Evolutionary conservation across 2,888 invertebrate species (phyloP).

Genomic region (Heterodera filipjevi): DNA sequence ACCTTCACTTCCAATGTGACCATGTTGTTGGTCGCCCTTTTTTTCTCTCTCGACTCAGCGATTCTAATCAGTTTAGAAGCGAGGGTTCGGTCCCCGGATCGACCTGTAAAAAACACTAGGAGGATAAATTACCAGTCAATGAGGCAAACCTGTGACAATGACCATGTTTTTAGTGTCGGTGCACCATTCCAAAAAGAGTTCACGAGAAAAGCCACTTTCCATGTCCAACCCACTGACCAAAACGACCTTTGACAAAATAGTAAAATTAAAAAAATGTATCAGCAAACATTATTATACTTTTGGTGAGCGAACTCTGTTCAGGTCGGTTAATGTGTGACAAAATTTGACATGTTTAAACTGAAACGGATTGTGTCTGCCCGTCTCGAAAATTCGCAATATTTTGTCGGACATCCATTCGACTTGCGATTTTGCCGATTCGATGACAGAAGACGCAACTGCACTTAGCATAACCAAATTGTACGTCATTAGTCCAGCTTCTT

Average conservation of each 20-base stretch:
- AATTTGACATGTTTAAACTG: constrained; percentile 85
- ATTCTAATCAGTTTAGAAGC: constrained; percentile 68
- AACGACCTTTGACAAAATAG: constrained; percentile 71
- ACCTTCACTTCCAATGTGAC: constrained; percentile 64
- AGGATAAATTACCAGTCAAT: neutral
- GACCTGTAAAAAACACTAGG: constrained; percentile 42
- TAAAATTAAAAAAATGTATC: neutral
- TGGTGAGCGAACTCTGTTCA: constrained; percentile 82
- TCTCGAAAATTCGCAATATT: constrained; percentile 76
- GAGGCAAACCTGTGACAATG: constrained; percentile 76
- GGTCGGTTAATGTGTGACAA: constrained; percentile 87
- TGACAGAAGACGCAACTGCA: constrained; percentile 93
- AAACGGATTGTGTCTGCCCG: constrained; percentile 79
- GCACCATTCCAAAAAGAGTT: constrained; percentile 92
- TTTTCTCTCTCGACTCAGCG: constrained; percentile 45
- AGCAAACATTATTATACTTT: constrained; percentile 70
- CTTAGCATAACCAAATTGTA: constrained; percentile 90
- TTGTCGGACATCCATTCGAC: constrained; percentile 99
- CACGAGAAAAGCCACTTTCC: constrained; percentile 91
- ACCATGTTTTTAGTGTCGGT: constrained; percentile 88
- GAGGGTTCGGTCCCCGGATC: constrained; percentile 73
- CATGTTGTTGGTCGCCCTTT: constrained; percentile 33
- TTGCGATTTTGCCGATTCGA: constrained; percentile 83
- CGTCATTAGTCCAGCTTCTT: constrained; percentile 90
- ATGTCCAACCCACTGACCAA: constrained; percentile 91